Base-by-base conservation (phyloP, 2,888 invertebrate species). In the Leptothorax acervorum region DNA sequence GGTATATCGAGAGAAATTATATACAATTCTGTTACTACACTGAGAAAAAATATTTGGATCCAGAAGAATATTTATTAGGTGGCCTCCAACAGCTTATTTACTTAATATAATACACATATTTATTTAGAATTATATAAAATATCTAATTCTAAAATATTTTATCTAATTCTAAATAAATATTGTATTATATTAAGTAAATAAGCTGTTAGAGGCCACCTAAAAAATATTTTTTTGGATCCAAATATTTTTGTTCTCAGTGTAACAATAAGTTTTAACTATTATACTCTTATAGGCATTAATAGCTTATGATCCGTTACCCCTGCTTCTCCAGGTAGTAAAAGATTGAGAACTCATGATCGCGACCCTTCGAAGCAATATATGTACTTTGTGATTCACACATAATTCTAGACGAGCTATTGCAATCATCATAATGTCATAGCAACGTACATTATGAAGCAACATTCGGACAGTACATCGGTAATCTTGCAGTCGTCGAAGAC, bases 381-480 rank as follows among this genome's bases (percentile, higher is more conserved):
- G 23, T 23, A 23, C 23, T 60, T 35, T 11, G 45, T 18, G 42
- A 70, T 57, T 79, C 31, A 15, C 12, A 12, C 12, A 2, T 60
- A 79, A 70, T 70, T 71, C 9, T 23, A 60, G 15, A 12, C 23
- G 23, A 31, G 23, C 48, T 11, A 35, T 23, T 57, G 28, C 70
- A 53, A 66, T 31, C n/a, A 15, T 18, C 31, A 23, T 23, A 12
- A 78, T 5, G 28, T 60, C 57, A 48, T 60, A 60, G 31, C 48
- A 48, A n/a, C n/a, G 48, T 48, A 73, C 18, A 18, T 48, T 35
- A n/a, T 6, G 35, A 23, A 39, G 28, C 11, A 28, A 48, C 28
- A 48, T 48, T 39, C 60, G 60, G 18, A 4, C 35, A 12, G 60
- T 81, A 73, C 60, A 48, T 70, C 73, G 48, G 51, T 73, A 73